These are phyloP conservation scores for Columba livia DNA, from an alignment of 2,113 vertebrate genomes.

Conservation along the genomic window DNA sequence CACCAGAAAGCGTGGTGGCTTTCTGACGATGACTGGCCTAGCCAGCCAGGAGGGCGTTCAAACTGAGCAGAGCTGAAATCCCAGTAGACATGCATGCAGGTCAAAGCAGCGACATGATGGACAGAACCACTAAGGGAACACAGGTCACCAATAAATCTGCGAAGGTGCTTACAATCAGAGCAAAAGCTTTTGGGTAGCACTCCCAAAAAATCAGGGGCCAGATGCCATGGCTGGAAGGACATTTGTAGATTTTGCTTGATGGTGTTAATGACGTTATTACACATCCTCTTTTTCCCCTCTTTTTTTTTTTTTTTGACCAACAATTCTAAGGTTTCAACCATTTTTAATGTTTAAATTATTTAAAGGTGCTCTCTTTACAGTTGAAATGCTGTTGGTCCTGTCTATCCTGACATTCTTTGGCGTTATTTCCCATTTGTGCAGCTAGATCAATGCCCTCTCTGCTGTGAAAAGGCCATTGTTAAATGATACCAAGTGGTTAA, in stretches of 20 bases:
- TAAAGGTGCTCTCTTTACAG: not conserved
- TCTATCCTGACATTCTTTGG: not conserved
- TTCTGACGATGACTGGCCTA: not conserved
- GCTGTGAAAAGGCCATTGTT: not conserved
- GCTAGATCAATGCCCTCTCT: not conserved
- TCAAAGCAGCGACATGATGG: not conserved
- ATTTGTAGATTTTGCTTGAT: not conserved
- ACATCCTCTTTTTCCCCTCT: not conserved
- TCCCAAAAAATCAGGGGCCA: not conserved
- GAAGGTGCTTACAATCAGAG: not conserved
- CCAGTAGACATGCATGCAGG: fast-evolving
- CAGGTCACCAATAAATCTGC: not conserved
- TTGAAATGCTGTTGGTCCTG: not conserved
- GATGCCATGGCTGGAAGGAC: not conserved
- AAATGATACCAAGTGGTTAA: slow-evolving; percentile 32
- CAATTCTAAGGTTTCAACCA: not conserved
- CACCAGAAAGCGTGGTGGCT: not conserved
- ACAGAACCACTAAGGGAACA: not conserved
- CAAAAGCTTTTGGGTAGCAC: not conserved
- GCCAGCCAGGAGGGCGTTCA: not conserved
- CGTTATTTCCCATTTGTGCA: not conserved
- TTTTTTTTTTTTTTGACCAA: not conserved
- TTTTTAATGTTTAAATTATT: not conserved
- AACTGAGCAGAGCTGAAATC: not conserved
- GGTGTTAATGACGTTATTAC: fast-evolving